Conservation (phyloP, 2,888 invertebrate species). For the Abrostola tripartita region DNA sequence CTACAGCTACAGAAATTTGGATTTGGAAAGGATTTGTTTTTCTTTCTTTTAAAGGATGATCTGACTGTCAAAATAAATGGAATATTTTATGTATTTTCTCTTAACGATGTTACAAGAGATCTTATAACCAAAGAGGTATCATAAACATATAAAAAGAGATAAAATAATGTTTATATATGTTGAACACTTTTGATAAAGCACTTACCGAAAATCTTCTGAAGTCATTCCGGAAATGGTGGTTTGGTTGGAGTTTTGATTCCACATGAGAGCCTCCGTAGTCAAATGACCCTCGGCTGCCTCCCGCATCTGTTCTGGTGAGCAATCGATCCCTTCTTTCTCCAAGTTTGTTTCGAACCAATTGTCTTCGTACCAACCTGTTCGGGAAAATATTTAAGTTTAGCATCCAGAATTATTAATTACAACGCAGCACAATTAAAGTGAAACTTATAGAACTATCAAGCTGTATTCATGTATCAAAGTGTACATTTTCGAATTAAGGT, state of each 20-base stretch:
- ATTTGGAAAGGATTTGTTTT: constrained; percentile 40
- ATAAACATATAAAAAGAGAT: background rate
- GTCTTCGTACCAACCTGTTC: constrained; percentile 99
- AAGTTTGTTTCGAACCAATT: constrained; percentile 98
- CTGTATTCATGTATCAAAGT: no score
- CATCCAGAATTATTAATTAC: no score
- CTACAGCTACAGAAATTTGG: constrained; percentile 16
- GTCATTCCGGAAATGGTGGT: constrained; percentile 99
- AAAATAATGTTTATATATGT: background rate
- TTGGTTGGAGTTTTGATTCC: constrained; percentile 97
- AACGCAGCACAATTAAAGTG: no score
- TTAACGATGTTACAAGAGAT: constrained; percentile 2
- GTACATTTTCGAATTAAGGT: no score
- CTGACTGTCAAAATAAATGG: constrained; percentile 36
- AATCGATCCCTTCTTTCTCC: constrained; percentile 95
- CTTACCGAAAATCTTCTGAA: constrained; percentile 94
- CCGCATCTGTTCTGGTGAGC: constrained; percentile 97
- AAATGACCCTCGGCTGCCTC: constrained; percentile 98
- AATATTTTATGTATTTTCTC: constrained; percentile 30
- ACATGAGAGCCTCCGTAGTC: constrained; percentile 99
- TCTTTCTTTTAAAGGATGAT: constrained; percentile 30
- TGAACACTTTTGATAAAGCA: background rate
- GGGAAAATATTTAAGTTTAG: constrained; percentile 3
- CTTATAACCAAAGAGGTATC: constrained; percentile 1
- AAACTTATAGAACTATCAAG: no score